Base-by-base conservation (phyloP, 2,113 vertebrate species). In the Lepus europaeus region DNA sequence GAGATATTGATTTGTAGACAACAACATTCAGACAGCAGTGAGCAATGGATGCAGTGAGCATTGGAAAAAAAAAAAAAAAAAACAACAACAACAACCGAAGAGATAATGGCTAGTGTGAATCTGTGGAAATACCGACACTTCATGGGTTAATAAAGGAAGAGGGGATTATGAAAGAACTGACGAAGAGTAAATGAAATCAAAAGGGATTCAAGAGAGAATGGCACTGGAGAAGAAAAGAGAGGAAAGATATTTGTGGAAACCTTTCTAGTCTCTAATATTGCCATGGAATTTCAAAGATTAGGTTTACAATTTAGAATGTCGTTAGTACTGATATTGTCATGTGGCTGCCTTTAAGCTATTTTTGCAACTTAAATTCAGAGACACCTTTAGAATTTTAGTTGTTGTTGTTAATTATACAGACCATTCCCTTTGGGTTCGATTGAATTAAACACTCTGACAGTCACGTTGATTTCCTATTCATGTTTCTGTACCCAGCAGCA, bases 361-460 rank as follows among this genome's bases (percentile, higher is more conserved):
- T 56, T 69, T 80, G 80, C 29, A 83, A 86, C 82, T 25, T 56
- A 19, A 94, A 92, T 31, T 82, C 19, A 73, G 66, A 89, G 25
- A 77, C 9, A 27, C 14, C 23, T 66, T 95, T 56, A 79, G 33
- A 49, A 90, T 9, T 12, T 59, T 49, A 31, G 2, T 27, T 69
- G 80, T 27, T 69, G 85, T 23, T 61, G 4, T 17, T n/a, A 29
- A 23, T 36, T 82, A 20, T 14, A 39, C 2, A 61, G 2, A 33
- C 9, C 16, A 36, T 39, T 82, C 22, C 2, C 27, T 78, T 85
- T 69, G 20, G 29, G 5, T 70, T 86, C 72, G 36, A 72, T 5
- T 36, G 11, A 94, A 51, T 81, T 69, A 72, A 90, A 66, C 12
- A 51, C 56, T 85, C 9, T 69, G 33, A 84, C 3, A 31, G 3